Conservation (phyloP, 92 coral and sea anemone genomes). For the Galaxea fascicularis region DNA sequence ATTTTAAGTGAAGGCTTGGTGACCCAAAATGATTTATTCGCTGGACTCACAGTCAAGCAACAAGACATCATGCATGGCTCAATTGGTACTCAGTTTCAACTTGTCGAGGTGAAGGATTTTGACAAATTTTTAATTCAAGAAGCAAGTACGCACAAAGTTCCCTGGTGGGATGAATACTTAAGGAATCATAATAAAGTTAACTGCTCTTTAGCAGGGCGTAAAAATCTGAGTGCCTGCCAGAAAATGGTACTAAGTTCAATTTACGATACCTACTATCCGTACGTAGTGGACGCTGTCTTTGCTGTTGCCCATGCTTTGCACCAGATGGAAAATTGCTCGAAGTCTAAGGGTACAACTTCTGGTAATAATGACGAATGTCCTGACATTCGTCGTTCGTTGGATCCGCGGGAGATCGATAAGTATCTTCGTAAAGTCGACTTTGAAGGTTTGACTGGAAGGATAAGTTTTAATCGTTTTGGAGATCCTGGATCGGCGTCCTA, state of each 20-base stretch:
- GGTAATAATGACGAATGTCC: constrained; percentile 26
- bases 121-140: constrained; percentile 49
- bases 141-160: constrained; percentile 21
- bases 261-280: constrained; percentile 68
- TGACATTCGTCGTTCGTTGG: not conserved
- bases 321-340: constrained; percentile 30
- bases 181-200: constrained; percentile 23
- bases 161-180: constrained; percentile 84
- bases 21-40: constrained; percentile 55
- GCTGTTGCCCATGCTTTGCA: constrained; percentile 74
- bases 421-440: constrained; percentile 68
- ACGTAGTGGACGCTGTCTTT: constrained; percentile 76
- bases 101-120: constrained; percentile 31
- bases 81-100: constrained; percentile 62
- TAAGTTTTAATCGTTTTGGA: constrained; percentile 58
- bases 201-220: not conserved
- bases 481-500: constrained; percentile 66
- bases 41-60: constrained; percentile 17
- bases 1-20: constrained; percentile 78
- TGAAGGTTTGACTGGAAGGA: constrained; percentile 68
- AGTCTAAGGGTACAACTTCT: not conserved
- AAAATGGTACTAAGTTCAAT: constrained; percentile 19
- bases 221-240: not conserved
- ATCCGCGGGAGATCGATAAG: constrained; percentile 44
- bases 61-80: constrained; percentile 68